Percentiles rank a stretch among this genome's conserved stretches.
phyloP scores from a whole-genome alignment of 2,888 invertebrate genomes.

The Sylvicola cinctus region DNA sequence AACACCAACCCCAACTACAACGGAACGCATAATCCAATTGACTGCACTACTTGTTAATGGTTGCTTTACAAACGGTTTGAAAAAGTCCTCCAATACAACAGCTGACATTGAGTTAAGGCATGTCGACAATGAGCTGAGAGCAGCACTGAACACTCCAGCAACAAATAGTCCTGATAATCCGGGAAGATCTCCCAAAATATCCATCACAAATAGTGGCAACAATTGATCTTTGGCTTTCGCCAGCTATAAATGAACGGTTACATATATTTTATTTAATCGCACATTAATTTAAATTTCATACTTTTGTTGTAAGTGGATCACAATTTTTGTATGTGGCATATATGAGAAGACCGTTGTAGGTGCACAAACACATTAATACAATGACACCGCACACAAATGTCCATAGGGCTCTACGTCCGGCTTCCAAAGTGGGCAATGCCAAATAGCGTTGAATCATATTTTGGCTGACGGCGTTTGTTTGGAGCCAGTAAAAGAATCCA shows the following conservation, averaged over 20 bases:
- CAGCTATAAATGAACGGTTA: slow-evolving; percentile 23
- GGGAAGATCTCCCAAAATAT: slow-evolving; percentile 48
- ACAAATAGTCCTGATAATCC: slow-evolving; percentile 76
- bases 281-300: slow-evolving; percentile 4
- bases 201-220: slow-evolving; percentile 71
- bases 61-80: slow-evolving; percentile 36
- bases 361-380: slow-evolving; percentile 29
- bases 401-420: slow-evolving; percentile 34
- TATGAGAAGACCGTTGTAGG: slow-evolving; percentile 38
- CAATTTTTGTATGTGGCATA: slow-evolving; percentile 41
- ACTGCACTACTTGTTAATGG: slow-evolving; percentile 31
- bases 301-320: slow-evolving; percentile 41
- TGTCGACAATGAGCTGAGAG: slow-evolving; percentile 59
- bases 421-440: slow-evolving; percentile 45
- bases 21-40: slow-evolving; percentile 42
- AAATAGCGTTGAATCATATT: slow-evolving; percentile 76
- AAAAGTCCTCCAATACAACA: slow-evolving; percentile 51
- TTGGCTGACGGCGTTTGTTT: slow-evolving; percentile 63
- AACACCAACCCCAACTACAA: slow-evolving; percentile 46
- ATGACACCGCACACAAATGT: slow-evolving; percentile 32
- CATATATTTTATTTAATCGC: neutral
- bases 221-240: slow-evolving; percentile 58
- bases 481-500: slow-evolving; percentile 57
- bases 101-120: slow-evolving; percentile 61
- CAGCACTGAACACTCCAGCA: slow-evolving; percentile 78